Evolutionary conservation across 2,888 invertebrate species (phyloP).

Genomic region (Thyatira batis): DNA sequence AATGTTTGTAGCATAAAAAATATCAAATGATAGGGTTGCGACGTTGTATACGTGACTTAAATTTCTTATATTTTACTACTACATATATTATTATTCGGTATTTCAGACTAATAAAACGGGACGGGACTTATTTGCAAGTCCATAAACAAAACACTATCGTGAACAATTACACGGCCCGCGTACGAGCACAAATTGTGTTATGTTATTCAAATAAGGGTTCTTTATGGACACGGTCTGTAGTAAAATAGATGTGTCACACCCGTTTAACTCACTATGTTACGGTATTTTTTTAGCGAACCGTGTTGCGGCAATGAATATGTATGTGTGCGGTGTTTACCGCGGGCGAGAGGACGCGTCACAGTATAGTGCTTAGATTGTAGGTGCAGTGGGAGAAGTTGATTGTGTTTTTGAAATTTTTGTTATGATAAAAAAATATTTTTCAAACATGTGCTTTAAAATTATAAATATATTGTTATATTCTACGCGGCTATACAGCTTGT

Average conservation of each 20-base stretch:
- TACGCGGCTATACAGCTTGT: too few relatives aligned
- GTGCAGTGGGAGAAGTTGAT: neutral
- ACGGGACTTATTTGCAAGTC: constrained; percentile 14
- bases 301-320: neutral
- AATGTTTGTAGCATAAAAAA: too few relatives aligned
- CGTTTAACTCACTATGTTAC: neutral
- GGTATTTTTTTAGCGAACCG: neutral
- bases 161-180: constrained; percentile 34
- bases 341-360: neutral
- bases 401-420: neutral
- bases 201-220: constrained; percentile 33
- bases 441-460: too few relatives aligned
- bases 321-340: neutral
- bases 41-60: too few relatives aligned
- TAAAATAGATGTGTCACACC: constrained; percentile 13
- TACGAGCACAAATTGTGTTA: constrained; percentile 35
- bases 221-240: constrained; percentile 11
- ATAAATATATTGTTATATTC: too few relatives aligned
- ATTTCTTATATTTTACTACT: too few relatives aligned
- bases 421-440: too few relatives aligned
- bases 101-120: constrained; percentile 5
- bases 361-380: neutral
- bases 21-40: too few relatives aligned
- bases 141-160: constrained; percentile 35
- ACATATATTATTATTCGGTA: too few relatives aligned